Conservation (phyloP, 2,888 invertebrate genomes). For the Macaria liturata region DNA sequence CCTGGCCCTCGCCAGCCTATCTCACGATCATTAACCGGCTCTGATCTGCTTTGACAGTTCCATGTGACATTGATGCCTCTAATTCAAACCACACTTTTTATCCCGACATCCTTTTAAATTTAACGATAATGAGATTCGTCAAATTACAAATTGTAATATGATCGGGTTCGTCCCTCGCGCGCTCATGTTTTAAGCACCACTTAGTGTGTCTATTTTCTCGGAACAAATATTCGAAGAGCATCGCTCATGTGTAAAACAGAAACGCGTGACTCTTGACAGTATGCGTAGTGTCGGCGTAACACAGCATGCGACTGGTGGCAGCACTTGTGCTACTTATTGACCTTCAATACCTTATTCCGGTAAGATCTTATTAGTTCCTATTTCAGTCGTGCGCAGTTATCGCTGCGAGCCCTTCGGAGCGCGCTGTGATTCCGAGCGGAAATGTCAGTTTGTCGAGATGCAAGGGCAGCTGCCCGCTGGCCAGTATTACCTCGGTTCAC, state of each 20-base stretch:
- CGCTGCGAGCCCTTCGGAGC: slow-evolving; percentile 44
- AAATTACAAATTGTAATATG: slow-evolving; percentile 45
- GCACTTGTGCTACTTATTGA: too few species aligned
- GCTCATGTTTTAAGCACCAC: slow-evolving; percentile 34
- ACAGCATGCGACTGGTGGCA: too few species aligned
- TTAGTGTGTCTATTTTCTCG: slow-evolving; percentile 48
- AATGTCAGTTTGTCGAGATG: slow-evolving; percentile 70
- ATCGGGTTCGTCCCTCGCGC: slow-evolving; percentile 31
- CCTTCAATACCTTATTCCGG: too few species aligned
- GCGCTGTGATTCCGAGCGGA: slow-evolving; percentile 61
- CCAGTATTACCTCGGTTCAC: slow-evolving; percentile 55
- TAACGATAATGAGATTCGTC: slow-evolving; percentile 36
- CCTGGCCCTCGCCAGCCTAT: slow-evolving; percentile 46
- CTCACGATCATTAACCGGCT: slow-evolving; percentile 54
- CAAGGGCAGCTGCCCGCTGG: slow-evolving; percentile 40
- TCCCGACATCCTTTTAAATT: slow-evolving; percentile 9
- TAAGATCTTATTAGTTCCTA: too few species aligned
- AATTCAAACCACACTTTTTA: slow-evolving; percentile 18
- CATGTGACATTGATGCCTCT: slow-evolving; percentile 25
- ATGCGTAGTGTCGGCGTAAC: slow-evolving; percentile 38
- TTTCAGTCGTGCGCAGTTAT: too few species aligned
- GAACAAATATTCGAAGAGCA: slow-evolving; percentile 54
- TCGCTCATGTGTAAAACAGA: slow-evolving; percentile 44
- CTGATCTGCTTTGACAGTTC: slow-evolving; percentile 39
- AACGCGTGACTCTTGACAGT: slow-evolving; percentile 46